Evolutionary conservation across 2,797 vertebrate genomes (phyloP).

Genomic region (Phaenicophaeus curvirostris): DNA sequence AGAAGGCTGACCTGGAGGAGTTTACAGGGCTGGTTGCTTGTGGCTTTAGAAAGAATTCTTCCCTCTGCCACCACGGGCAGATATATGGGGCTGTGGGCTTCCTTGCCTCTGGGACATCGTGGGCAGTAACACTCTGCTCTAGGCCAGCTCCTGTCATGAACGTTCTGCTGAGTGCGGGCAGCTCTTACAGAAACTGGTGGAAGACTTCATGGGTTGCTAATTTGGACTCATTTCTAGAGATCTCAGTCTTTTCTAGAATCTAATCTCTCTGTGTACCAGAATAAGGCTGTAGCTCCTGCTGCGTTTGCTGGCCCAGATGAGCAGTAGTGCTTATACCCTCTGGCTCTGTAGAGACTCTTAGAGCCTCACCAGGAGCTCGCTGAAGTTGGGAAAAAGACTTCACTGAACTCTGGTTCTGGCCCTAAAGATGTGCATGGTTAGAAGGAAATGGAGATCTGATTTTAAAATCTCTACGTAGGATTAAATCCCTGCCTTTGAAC

Average conservation of each 20-base stretch:
- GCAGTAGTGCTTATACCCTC: not conserved
- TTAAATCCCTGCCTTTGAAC: conserved; percentile 8
- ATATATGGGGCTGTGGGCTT: not conserved
- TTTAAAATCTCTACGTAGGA: not conserved
- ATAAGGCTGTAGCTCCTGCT: not conserved
- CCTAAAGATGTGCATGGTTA: not conserved
- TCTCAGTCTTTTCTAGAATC: not conserved
- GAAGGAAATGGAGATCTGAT: conserved; percentile 3
- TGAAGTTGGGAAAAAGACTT: conserved; percentile 28
- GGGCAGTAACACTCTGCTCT: not conserved
- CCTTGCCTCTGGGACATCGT: accelerated
- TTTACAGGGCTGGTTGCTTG: not conserved
- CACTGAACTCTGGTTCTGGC: not conserved
- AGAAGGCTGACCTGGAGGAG: not conserved
- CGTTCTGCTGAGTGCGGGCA: not conserved
- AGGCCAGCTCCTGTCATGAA: not conserved
- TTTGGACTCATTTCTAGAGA: not conserved
- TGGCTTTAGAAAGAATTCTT: not conserved
- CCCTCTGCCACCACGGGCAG: not conserved
- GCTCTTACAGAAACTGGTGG: not conserved
- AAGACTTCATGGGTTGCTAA: not conserved
- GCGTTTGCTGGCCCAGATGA: not conserved
- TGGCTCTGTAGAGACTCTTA: not conserved
- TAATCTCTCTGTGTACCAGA: not conserved
- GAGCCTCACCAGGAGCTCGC: not conserved